Evolutionary conservation across 2,797 vertebrate genomes (phyloP).

Genomic region (Melanotaenia nigrans): DNA sequence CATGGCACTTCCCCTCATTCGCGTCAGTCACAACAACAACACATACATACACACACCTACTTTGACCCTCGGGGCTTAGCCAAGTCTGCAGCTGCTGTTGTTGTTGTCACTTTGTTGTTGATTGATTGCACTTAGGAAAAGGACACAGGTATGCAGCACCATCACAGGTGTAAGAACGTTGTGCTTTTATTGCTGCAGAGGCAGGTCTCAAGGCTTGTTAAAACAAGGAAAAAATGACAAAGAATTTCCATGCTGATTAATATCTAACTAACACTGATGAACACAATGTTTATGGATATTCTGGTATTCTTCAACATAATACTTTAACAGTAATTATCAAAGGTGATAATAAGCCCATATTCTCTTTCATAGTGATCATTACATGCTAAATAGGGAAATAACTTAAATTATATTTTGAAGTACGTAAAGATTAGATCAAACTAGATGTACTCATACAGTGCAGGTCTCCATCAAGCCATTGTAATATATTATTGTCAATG

Average conservation of each 20-base stretch:
- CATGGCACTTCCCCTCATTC: conserved; percentile 84
- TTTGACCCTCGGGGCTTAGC: conserved; percentile 62
- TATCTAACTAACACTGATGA: conserved; percentile 7
- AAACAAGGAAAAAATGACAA: conserved; percentile 37
- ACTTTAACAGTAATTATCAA: no score
- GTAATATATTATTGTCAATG: no score
- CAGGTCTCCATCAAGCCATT: no score
- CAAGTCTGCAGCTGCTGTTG: conserved; percentile 62
- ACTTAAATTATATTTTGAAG: background rate
- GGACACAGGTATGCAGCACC: conserved; percentile 57
- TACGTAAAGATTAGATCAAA: background rate
- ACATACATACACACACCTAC: conserved; percentile 55
- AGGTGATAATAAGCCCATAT: no score
- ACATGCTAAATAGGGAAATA: background rate
- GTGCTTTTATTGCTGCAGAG: conserved; percentile 37
- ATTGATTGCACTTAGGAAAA: conserved; percentile 46
- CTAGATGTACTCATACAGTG: background rate
- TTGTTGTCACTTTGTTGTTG: conserved; percentile 61
- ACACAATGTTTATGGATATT: background rate
- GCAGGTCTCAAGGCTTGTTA: conserved; percentile 14
- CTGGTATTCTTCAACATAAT: background rate
- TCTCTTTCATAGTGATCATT: no score
- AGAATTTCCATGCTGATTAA: conserved; percentile 6
- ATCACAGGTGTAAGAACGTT: conserved; percentile 49
- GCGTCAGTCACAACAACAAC: conserved; percentile 73